Evolutionary conservation across 2,113 vertebrate genomes (phyloP).

Genomic region (Loxodonta africana): DNA sequence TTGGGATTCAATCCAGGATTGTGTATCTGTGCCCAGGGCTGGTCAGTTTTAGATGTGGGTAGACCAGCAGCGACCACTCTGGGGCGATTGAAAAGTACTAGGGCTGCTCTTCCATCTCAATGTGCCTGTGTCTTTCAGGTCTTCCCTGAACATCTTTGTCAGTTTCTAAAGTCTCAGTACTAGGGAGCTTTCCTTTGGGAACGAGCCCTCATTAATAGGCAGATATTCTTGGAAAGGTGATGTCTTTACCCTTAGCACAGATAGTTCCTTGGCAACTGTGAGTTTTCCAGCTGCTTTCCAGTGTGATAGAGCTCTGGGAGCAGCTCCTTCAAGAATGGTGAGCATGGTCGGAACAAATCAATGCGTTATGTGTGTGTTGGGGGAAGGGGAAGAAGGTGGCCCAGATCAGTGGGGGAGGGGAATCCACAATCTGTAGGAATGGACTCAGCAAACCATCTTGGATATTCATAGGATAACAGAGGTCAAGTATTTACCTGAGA

Average conservation of each 20-base stretch:
- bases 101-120: background rate
- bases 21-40: background rate
- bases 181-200: background rate
- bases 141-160: background rate
- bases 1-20: background rate
- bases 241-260: background rate
- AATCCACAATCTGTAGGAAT: background rate
- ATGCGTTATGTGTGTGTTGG: background rate
- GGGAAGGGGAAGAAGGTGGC: background rate
- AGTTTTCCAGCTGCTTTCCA: background rate
- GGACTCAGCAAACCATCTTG: background rate
- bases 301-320: background rate
- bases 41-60: background rate
- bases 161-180: background rate
- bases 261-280: background rate
- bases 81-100: rapidly evolving
- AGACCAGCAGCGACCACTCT: background rate
- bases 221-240: background rate
- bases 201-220: background rate
- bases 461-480: background rate
- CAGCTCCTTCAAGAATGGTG: background rate
- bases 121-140: background rate
- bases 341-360: rapidly evolving
- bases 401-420: too few relatives aligned
- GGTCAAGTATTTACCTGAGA: background rate